Base-by-base conservation (phyloP, 2,797 vertebrate species). In the Garrulus glandarius region DNA sequence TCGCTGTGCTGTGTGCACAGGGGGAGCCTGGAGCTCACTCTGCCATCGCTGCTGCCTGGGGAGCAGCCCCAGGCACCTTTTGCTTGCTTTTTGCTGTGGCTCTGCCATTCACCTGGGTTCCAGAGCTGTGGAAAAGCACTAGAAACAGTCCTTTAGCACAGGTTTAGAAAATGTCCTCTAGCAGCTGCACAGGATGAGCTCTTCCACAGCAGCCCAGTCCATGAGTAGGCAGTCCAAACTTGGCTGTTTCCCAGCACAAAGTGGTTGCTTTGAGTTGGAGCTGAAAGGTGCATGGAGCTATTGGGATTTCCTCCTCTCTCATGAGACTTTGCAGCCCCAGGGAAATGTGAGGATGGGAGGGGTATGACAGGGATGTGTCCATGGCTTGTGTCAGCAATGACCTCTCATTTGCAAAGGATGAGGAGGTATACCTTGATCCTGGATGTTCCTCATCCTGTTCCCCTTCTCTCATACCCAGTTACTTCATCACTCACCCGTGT, bases 11-110 rank as follows among this genome's bases (percentile, higher is more conserved):
- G 80, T 9, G 4, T 60, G 67, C 1, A 11, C 1, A 2, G 47
- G 82, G 86, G 63, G 50, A 87, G 87, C 92, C 87, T 93, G 84
- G 67, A 89, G 79, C 82, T 87, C 10, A 12, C 30, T 74, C 57
- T 65, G 41, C 50, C 4, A 4, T 26, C 0, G 6, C 63, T 10
- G 3, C 90, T 86, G 84, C 43, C 47, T 67, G 52, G 67, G 68
- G 85, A 80, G 44, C 87, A 74, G 72, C 70, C 55, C 36, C 0
- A 1, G 41, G 44, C 61, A 76, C 72, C 95, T 89, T 84, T 84
- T 82, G 60, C 61, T 68, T 55, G 56, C 50, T 85, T 83, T 77
- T 32, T 71, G 64, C 68, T 76, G 32, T 13, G 4, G 8, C 44
- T 70, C 55, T 72, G 71, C 13, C 1, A 29, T 91, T 67, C 30